These are phyloP conservation scores for Laupala kohalensis DNA, from an alignment of 1,140 invertebrate species.

Conservation along the genomic window DNA sequence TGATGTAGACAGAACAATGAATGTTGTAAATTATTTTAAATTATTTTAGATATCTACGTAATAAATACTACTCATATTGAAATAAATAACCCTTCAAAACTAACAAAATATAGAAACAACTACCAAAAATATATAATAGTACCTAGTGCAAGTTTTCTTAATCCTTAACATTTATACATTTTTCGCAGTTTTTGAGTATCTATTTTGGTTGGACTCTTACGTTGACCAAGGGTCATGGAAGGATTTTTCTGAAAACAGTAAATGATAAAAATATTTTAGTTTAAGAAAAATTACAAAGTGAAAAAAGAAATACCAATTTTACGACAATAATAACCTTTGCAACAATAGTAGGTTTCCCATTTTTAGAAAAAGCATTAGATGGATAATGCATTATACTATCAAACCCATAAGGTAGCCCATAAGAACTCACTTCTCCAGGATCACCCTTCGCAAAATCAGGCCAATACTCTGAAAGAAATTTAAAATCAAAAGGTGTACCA, in stretches of 20 bases:
- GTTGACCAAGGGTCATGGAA: constrained; percentile 20
- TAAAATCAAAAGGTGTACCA: neutral
- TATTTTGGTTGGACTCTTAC: constrained; percentile 19
- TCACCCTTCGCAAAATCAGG: constrained; percentile 4
- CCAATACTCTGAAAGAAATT: constrained; percentile 8
- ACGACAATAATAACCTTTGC: constrained; percentile 3
- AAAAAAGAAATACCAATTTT: neutral
- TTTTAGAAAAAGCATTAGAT: constrained; percentile 14
- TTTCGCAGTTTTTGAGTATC: constrained; percentile 22
- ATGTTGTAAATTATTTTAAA: too few relatives aligned
- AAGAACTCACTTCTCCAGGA: neutral
- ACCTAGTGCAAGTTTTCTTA: too few relatives aligned
- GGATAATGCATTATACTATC: constrained; percentile 19
- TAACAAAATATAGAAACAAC: neutral
- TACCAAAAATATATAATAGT: neutral
- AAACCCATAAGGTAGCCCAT: constrained; percentile 19
- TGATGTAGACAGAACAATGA: too few relatives aligned
- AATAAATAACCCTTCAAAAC: too few relatives aligned
- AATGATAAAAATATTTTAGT: neutral
- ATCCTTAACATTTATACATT: constrained; percentile 23
- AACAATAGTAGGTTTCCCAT: constrained; percentile 15
- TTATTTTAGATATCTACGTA: neutral
- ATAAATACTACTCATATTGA: too few relatives aligned
- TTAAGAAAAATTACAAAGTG: neutral
- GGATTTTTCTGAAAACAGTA: constrained; percentile 17